Evolutionary conservation across 2,888 invertebrate genomes (phyloP), one percentile per base, ranked within the genome.

Genomic region (Clusia tigrina): DNA sequence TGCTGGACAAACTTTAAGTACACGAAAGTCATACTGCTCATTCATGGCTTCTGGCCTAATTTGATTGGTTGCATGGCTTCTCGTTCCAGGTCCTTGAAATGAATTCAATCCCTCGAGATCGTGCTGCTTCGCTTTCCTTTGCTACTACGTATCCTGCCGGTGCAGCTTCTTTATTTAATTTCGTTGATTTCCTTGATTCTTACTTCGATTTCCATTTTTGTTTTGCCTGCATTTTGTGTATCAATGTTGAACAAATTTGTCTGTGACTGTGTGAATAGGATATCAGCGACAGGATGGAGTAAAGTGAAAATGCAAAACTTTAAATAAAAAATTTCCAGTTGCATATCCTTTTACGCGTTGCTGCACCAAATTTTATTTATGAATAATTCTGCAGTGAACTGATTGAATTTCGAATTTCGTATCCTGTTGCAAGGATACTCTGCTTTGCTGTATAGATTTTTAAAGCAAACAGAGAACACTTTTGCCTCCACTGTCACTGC

Each of bases 281-380:
- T 42, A 42, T 42, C 42, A n/a, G 12, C 32, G 12, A 9, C 12
- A 12, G 42, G 3, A 6, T 42, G 3, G n/a, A 42, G 42, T 15
- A 6, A 17, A 6, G 3, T 9, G 9, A 15, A 42, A n/a, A 15
- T 20, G 22, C 18, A 48, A 42, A 42, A 32, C 32, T 32, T 32
- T 32, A 9, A 32, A 32, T 5, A 32, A 32, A 32, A 32, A 32
- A 32, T 32, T 32, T 42, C 42, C n/a, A n/a, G 42, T 42, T 42
- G 42, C 42, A 42, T 42, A 5, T 42, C 15, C 42, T 42, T 6
- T 17, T 10, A 42, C n/a, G 12, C 32, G 6, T 32, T 12, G 32
- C 32, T 32, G 32, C 32, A 12, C 42, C 42, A n/a, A 42, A 42
- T 42, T 42, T 42, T 42, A 42, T 42, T 42, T 42, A 42, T 42